Percentiles rank a stretch among this genome's conserved stretches.
These are phyloP conservation scores for Pomatostomus ruficeps DNA, from an alignment of 2,113 vertebrate genomes.

Conservation along the genomic window DNA sequence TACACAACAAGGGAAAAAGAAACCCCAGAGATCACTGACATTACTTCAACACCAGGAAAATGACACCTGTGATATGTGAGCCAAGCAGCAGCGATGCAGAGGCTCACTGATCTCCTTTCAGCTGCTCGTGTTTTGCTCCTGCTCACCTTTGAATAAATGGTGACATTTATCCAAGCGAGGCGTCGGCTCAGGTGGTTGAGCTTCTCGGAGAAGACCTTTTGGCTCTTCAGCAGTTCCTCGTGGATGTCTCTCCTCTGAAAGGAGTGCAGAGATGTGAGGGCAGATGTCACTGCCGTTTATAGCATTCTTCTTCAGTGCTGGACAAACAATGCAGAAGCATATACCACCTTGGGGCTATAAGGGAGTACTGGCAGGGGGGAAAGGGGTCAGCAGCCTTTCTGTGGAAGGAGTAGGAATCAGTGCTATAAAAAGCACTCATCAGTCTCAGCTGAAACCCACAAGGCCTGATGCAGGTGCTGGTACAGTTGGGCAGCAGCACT, in stretches of 20 bases:
- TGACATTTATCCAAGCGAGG: conserved; percentile 96
- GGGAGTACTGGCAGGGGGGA: neutral
- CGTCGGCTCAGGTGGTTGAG: conserved; percentile 94
- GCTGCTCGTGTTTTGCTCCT: neutral
- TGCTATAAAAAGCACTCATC: neutral
- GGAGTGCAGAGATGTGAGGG: neutral
- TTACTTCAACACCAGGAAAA: neutral
- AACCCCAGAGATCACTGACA: neutral
- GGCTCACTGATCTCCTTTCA: neutral
- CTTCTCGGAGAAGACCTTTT: conserved; percentile 95
- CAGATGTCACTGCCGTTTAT: neutral
- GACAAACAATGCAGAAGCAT: neutral
- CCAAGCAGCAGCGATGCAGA: neutral
- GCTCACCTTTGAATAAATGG: conserved; percentile 95
- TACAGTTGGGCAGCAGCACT: neutral
- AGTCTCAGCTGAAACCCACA: neutral
- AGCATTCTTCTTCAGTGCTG: neutral
- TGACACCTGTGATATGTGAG: neutral
- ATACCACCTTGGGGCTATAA: neutral
- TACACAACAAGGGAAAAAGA: neutral
- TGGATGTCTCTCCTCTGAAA: conserved; percentile 89
- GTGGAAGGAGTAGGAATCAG: neutral
- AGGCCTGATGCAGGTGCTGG: neutral
- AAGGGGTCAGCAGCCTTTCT: neutral
- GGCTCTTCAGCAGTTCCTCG: conserved; percentile 91